A percentile compares a stretch with the other conserved stretches of the same genome.
phyloP scores from a whole-genome alignment of 2,113 vertebrate genomes.

The Anser brachyrhynchus region DNA sequence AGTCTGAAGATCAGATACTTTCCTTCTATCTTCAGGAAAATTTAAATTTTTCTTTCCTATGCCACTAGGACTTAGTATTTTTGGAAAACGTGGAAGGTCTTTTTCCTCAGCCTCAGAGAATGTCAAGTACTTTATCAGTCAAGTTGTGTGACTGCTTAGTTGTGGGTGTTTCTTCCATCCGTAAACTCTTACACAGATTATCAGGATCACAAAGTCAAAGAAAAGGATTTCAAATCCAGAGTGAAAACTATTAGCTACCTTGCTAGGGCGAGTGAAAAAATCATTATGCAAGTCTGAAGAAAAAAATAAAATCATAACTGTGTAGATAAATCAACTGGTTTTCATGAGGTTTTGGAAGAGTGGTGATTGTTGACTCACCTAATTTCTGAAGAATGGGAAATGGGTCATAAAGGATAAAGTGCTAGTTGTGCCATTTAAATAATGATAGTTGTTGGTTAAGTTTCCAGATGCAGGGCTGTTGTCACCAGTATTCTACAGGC shows the following conservation, averaged over 20 bases:
- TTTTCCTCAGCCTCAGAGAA: neutral
- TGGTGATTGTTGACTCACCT: neutral
- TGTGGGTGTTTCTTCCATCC: neutral
- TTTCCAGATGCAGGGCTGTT: neutral
- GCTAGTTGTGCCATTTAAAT: neutral
- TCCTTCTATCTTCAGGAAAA: neutral
- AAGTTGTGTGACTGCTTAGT: neutral
- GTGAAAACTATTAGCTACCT: neutral
- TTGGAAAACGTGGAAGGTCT: neutral
- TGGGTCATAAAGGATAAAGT: neutral
- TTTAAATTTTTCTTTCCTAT: neutral
- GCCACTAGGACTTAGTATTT: neutral
- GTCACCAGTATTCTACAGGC: neutral
- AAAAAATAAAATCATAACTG: neutral
- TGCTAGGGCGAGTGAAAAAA: neutral
- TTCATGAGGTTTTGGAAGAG: neutral
- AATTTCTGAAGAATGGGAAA: neutral
- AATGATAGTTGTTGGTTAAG: neutral
- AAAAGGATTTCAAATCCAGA: neutral
- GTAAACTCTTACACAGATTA: neutral
- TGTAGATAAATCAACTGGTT: neutral
- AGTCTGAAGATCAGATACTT: neutral
- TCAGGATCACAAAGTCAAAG: neutral
- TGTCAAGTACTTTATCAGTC: neutral
- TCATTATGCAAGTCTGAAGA: neutral